phyloP scores from a whole-genome alignment of 2,888 invertebrate species.

The Scaptomyza polygonia region DNA sequence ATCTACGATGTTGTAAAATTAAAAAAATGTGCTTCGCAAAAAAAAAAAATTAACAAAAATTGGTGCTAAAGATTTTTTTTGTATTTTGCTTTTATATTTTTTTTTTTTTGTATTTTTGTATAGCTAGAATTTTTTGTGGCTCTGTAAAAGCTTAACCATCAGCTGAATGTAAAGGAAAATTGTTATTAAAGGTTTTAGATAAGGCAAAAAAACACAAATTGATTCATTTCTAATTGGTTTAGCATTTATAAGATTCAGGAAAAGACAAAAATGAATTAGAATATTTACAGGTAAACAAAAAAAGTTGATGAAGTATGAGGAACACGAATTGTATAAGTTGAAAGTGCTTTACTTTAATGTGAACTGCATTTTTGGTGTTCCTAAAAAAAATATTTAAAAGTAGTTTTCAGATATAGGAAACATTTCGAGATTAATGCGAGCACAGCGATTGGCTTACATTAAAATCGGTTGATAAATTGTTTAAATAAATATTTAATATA shows the following conservation, averaged over 20 bases:
- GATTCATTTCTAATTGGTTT: background rate
- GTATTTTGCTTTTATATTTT: conserved; percentile 27
- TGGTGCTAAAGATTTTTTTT: too few species aligned
- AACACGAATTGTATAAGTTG: too few species aligned
- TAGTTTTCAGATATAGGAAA: too few species aligned
- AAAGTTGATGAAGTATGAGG: too few species aligned
- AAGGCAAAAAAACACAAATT: background rate
- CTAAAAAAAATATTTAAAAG: too few species aligned
- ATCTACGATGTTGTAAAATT: conserved; percentile 60
- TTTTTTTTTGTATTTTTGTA: background rate
- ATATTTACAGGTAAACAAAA: too few species aligned
- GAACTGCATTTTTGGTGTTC: too few species aligned
- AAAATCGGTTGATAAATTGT: too few species aligned
- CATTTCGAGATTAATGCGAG: too few species aligned
- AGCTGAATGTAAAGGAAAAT: conserved; percentile 50
- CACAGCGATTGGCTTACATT: too few species aligned
- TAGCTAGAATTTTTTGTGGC: conserved; percentile 19
- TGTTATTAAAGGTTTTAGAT: conserved; percentile 50
- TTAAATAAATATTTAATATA: too few species aligned
- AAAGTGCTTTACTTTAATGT: too few species aligned
- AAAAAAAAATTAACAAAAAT: conserved; percentile 13
- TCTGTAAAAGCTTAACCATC: conserved; percentile 54
- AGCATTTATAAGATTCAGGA: background rate
- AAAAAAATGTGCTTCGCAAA: conserved; percentile 62
- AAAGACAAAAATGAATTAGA: background rate